Conservation (phyloP, 2,888 invertebrate species). For the Notodonta ziczac region DNA sequence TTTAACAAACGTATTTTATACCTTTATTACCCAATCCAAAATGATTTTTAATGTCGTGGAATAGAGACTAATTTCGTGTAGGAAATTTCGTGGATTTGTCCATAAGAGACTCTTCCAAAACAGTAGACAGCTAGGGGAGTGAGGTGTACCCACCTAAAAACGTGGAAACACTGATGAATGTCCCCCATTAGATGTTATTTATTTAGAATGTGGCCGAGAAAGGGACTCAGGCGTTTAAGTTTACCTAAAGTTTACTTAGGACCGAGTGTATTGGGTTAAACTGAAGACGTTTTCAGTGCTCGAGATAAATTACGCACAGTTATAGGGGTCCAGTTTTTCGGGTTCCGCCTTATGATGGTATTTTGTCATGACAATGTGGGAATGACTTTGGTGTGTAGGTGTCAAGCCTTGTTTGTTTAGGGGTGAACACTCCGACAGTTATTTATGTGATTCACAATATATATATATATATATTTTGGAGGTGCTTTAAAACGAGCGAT, state of each 20-base stretch:
- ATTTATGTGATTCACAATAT: conserved; percentile 43
- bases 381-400: conserved; percentile 51
- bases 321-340: conserved; percentile 80
- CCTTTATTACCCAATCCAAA: conserved; percentile 36
- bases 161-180: conserved; percentile 85
- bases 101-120: conserved; percentile 65
- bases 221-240: conserved; percentile 80
- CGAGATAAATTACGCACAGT: conserved; percentile 75
- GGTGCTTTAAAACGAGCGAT: conserved; percentile 23
- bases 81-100: conserved; percentile 47
- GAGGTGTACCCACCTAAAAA: conserved; percentile 80
- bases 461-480: conserved; percentile 36
- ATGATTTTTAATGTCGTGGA: conserved; percentile 27
- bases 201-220: conserved; percentile 84
- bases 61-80: conserved; percentile 42
- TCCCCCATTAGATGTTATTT: conserved; percentile 85
- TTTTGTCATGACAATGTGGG: conserved; percentile 70
- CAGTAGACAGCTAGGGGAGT: conserved; percentile 74
- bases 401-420: conserved; percentile 45
- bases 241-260: conserved; percentile 83
- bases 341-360: conserved; percentile 72
- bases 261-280: conserved; percentile 80
- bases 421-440: conserved; percentile 38
- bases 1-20: conserved; percentile 74
- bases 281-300: conserved; percentile 74